Conservation (phyloP, 2,888 invertebrate species). For the Euzophera pinguis region DNA sequence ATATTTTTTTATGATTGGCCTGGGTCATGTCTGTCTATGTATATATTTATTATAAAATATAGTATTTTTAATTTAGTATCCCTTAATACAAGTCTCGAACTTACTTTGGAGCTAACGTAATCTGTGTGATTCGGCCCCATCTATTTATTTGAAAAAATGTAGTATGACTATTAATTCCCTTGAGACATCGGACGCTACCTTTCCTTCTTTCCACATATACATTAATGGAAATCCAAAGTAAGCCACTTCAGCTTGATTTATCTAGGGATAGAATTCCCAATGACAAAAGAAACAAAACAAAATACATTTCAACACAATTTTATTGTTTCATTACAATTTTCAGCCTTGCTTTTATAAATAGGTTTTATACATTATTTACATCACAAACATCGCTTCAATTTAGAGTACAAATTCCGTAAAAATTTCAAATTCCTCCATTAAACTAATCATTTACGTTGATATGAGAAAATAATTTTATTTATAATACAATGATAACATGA, state of each 20-base stretch:
- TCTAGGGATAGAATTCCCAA: neutral
- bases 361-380: conserved; percentile 75
- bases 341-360: conserved; percentile 78
- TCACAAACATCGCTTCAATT: conserved; percentile 51
- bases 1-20: too few relatives aligned
- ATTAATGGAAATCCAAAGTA: too few relatives aligned
- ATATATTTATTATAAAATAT: too few relatives aligned
- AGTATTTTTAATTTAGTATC: too few relatives aligned
- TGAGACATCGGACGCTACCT: neutral
- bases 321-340: conserved; percentile 76
- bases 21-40: too few relatives aligned
- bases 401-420: conserved; percentile 73
- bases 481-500: conserved; percentile 42
- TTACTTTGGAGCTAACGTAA: too few relatives aligned
- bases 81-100: too few relatives aligned
- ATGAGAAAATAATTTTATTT: conserved; percentile 56
- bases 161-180: neutral
- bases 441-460: conserved; percentile 44
- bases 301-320: conserved; percentile 71
- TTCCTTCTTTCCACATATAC: too few relatives aligned
- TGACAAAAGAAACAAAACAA: conserved; percentile 23
- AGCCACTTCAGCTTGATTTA: too few relatives aligned
- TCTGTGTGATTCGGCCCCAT: too few relatives aligned
- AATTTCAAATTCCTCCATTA: conserved; percentile 50
- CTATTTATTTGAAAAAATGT: too few relatives aligned